Conservation (phyloP, 2,888 invertebrate genomes). For the Suillia variegata region DNA sequence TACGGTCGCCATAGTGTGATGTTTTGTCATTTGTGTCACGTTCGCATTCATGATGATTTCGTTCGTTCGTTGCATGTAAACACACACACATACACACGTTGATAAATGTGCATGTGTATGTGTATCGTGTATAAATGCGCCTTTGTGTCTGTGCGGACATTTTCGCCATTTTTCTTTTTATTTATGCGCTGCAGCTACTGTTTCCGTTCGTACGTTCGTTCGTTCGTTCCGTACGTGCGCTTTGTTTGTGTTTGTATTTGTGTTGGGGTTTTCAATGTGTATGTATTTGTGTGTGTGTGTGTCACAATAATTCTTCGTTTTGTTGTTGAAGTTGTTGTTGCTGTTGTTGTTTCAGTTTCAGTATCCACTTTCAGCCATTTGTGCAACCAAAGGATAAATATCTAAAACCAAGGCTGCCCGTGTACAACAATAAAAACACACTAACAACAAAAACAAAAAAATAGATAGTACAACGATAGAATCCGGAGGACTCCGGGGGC, state of each 20-base stretch:
- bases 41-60: slow-evolving; percentile 53
- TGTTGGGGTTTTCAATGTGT: too few relatives aligned
- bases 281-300: too few relatives aligned
- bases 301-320: slow-evolving; percentile 29
- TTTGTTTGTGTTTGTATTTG: too few relatives aligned
- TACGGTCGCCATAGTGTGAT: slow-evolving; percentile 20
- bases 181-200: slow-evolving; percentile 50
- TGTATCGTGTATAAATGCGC: not conserved
- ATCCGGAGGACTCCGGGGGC: not conserved
- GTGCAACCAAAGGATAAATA: slow-evolving; percentile 5
- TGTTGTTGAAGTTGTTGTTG: slow-evolving; percentile 14
- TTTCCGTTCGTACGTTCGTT: not conserved
- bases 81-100: too few relatives aligned
- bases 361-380: not conserved
- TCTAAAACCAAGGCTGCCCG: slow-evolving; percentile 1
- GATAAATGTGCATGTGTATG: slow-evolving; percentile 7
- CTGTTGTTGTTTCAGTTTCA: not conserved
- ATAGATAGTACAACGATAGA: too few relatives aligned
- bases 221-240: not conserved
- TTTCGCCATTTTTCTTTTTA: slow-evolving; percentile 47
- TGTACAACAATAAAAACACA: not conserved
- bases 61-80: slow-evolving; percentile 27
- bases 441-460: not conserved
- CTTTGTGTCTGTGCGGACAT: slow-evolving; percentile 10
- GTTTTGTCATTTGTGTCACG: slow-evolving; percentile 56